phyloP scores from a whole-genome alignment of 1,140 invertebrate species.

The Tetramorium parvispinum region DNA sequence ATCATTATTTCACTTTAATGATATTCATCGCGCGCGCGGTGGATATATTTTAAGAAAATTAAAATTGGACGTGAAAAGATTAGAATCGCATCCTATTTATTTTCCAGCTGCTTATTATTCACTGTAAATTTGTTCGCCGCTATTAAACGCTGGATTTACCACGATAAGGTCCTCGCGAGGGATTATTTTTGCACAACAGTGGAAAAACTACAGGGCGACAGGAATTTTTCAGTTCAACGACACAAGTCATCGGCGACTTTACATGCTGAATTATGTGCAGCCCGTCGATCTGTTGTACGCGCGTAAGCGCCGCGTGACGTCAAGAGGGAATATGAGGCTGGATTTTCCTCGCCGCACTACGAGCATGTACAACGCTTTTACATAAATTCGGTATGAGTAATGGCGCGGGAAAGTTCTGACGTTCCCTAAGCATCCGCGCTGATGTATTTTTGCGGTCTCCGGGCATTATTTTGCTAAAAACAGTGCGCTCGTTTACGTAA shows the following conservation, averaged over 20 bases:
- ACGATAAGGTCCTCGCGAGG: constrained; percentile 4
- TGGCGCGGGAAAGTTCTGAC: neutral
- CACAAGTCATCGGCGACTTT: constrained; percentile 40
- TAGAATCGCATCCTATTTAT: constrained; percentile 37
- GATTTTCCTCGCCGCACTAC: constrained; percentile 10
- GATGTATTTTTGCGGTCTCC: neutral
- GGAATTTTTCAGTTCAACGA: constrained; percentile 29
- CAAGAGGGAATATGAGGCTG: constrained; percentile 35
- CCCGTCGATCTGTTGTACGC: constrained; percentile 20
- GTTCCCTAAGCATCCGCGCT: constrained; percentile 18
- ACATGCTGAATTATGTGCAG: constrained; percentile 35
- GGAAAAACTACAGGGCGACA: constrained; percentile 2
- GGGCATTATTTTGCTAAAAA: neutral
- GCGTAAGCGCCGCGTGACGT: constrained; percentile 44
- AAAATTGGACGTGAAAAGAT: constrained; percentile 31
- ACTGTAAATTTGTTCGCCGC: constrained; percentile 29
- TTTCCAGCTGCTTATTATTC: constrained; percentile 27
- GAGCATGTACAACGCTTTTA: constrained; percentile 9
- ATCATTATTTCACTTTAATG: neutral
- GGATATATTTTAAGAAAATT: constrained; percentile 39
- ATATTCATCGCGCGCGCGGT: neutral
- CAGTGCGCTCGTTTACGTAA: neutral
- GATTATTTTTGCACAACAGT: constrained; percentile 21
- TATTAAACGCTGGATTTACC: constrained; percentile 27
- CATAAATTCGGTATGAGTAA: constrained; percentile 40